Base-by-base conservation (phyloP, 2,888 invertebrate genomes). In the Brachyptera putata region DNA sequence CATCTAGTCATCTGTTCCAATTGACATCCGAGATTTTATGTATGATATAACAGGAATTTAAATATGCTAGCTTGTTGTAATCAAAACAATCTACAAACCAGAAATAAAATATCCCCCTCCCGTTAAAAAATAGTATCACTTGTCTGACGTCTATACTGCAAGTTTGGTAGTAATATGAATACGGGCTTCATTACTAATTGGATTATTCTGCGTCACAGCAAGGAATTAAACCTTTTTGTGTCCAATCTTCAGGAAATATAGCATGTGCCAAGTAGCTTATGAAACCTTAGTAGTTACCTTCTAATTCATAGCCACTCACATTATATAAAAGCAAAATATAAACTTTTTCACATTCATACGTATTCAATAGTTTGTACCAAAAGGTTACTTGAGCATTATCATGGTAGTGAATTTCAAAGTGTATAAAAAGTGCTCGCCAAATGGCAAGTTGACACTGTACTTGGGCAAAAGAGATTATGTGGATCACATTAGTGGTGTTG, bases 391-490 rank as follows among this genome's bases (percentile, higher is more conserved):
- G 39, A 37, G 39, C 30, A 30, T 7, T 30, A 30, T 30, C 30
- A 30, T 93, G 94, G 93, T 92, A 73, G 87, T 86, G 70, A 92
- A 91, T 74, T 92, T 92, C 75, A 89, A 90, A 76, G 93, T 94
- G 72, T 94, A 87, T 76, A 94, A 94, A 77, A 94, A 94, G 79
- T 85, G 85, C 70, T 87, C 92, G 41, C 91, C 93, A 50, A 93
- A 93, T 75, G 89, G 88, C 66, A 91, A 92, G 78, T 76, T 93
- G 68, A 88, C 91, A 39, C 77, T 94, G 68, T 94, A 93, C 69
- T 79, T 94, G 78, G 89, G 87, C 43, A 90, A 91, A 74, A 80
- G 94, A 66, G 93, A 94, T 73, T 93, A 90, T 75, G 84, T 94
- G 62, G 93, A 93, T 73, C 90, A 93, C 71, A 84, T 93, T 67